Percentiles rank a stretch among this genome's conserved stretches.
These are phyloP conservation scores for Rhogogaster chlorosoma DNA, from an alignment of 2,888 invertebrate species.

Conservation along the genomic window DNA sequence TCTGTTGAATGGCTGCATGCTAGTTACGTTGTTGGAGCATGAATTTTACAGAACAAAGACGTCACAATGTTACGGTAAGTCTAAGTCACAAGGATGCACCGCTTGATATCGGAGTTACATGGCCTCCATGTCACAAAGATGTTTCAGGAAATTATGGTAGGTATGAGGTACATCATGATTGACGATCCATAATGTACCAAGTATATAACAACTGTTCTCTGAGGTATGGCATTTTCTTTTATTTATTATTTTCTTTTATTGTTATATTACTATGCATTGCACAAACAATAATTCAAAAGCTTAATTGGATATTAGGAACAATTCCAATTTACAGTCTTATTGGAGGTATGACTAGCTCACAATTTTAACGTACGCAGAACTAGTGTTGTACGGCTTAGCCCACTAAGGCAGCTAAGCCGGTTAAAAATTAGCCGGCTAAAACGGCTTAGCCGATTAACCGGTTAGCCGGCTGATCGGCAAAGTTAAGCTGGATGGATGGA, in stretches of 20 bases:
- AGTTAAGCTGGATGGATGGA: too few species aligned
- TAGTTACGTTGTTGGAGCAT: not conserved
- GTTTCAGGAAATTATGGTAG: not conserved
- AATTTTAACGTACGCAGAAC: not conserved
- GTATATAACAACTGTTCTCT: not conserved
- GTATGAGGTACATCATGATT: conserved; percentile 1
- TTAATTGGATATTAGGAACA: not conserved
- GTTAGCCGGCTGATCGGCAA: too few species aligned
- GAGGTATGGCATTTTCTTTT: not conserved
- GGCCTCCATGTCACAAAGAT: not conserved
- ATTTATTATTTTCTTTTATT: not conserved
- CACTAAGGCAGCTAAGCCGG: too few species aligned
- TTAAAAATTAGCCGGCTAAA: too few species aligned
- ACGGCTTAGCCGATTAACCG: too few species aligned
- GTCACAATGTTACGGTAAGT: not conserved
- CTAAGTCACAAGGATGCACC: not conserved
- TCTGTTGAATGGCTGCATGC: not conserved
- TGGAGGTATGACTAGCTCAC: not conserved
- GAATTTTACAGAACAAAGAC: not conserved
- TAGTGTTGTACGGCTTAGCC: too few species aligned
- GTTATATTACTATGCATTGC: too few species aligned
- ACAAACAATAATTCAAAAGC: not conserved
- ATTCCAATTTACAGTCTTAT: not conserved
- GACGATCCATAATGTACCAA: not conserved
- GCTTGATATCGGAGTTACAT: not conserved